Conservation (phyloP, 1,140 invertebrate genomes). For the Chionoecetes opilio region DNA sequence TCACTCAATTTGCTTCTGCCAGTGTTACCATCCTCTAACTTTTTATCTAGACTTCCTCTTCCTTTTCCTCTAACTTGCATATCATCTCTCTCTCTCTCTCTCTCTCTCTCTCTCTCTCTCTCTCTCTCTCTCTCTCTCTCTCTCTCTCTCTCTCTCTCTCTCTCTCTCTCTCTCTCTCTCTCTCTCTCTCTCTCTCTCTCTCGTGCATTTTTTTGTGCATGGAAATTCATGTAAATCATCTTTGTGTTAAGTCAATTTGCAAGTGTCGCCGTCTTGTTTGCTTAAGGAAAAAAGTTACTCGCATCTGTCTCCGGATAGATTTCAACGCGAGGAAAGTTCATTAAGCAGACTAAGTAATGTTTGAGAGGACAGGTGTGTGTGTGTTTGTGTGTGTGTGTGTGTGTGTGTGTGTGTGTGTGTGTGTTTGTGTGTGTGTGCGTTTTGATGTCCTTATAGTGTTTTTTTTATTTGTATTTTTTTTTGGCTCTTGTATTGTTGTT, state of each 20-base stretch:
- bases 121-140: slow-evolving; percentile 27
- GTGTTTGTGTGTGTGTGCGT: not conserved
- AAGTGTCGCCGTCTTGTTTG: not conserved
- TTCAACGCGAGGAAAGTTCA: not conserved
- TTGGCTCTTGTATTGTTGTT: not conserved
- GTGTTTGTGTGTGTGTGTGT: not conserved
- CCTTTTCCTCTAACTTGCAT: not conserved
- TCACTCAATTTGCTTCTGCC: too few species aligned
- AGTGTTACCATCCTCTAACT: too few species aligned
- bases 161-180: slow-evolving; percentile 27
- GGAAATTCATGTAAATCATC: not conserved
- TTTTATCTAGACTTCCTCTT: not conserved
- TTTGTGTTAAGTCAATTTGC: slow-evolving; percentile 6
- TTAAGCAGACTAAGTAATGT: not conserved
- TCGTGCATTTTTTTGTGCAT: not conserved
- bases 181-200: slow-evolving; percentile 24
- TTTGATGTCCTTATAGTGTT: not conserved
- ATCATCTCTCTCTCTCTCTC: not conserved
- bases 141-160: slow-evolving; percentile 27
- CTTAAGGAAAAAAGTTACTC: not conserved
- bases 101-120: not conserved
- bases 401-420: not conserved
- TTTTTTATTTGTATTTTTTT: not conserved
- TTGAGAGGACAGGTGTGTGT: not conserved
- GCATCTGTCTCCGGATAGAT: not conserved